A percentile compares a stretch with the other conserved stretches of the same genome.
Conservation (phyloP, 2,797 vertebrate species). For the Enteromius radiatus region DNA sequence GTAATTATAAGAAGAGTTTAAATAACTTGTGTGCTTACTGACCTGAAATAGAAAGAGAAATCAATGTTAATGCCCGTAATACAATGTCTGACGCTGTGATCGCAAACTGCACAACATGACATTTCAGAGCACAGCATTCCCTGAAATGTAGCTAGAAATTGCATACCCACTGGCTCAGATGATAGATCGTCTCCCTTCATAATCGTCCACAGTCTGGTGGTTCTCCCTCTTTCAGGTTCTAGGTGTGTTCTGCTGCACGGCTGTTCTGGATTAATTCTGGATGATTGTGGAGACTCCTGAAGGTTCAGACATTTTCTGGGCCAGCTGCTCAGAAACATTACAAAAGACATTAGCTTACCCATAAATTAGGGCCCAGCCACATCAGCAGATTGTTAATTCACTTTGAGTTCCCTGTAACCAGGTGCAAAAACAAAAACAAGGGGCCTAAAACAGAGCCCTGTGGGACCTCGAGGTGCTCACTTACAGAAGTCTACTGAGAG, state of each 20-base stretch:
- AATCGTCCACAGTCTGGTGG: neutral
- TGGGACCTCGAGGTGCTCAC: conserved; percentile 62
- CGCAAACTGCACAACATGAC: neutral
- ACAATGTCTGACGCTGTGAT: neutral
- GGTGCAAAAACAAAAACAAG: conserved; percentile 65
- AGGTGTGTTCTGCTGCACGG: conserved; percentile 48
- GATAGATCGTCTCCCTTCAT: neutral
- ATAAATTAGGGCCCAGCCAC: conserved; percentile 62
- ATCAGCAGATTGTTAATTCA: conserved; percentile 63
- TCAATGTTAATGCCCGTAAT: neutral
- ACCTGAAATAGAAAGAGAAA: neutral
- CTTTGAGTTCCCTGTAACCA: conserved; percentile 63
- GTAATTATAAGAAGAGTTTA: neutral
- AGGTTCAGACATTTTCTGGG: conserved; percentile 62
- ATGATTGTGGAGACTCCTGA: conserved; percentile 59
- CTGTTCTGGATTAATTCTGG: conserved; percentile 56
- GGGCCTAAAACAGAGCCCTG: conserved; percentile 57
- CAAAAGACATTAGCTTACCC: conserved; percentile 64
- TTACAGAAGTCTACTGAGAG: conserved; percentile 58
- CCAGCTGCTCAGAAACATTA: conserved; percentile 62
- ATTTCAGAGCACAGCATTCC: neutral
- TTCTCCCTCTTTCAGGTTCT: conserved; percentile 28
- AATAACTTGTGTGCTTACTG: neutral
- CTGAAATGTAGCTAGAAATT: neutral
- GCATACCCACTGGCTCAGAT: neutral